Base-by-base conservation (phyloP, 2,113 vertebrate genomes). In the Pantherophis guttatus region DNA sequence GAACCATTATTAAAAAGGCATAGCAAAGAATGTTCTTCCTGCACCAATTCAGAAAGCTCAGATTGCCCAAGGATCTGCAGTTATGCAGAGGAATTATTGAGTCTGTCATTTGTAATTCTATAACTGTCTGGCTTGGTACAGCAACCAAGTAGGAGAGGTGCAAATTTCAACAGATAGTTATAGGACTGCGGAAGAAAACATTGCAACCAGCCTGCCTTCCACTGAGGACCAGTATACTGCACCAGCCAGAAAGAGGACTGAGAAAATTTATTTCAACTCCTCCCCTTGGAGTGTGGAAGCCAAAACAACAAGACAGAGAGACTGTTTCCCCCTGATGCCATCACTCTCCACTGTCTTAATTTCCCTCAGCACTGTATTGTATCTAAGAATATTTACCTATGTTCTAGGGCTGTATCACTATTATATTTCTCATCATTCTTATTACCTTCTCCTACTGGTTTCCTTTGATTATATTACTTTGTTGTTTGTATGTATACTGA, bases 281-380 rank as follows among this genome's bases (percentile, higher is more conserved):
- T 13, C 29, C 4, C 29, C 26, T 39, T 39, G 39, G 39, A 39
- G 39, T 39, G 39, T 39, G 39, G 39, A 39, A 39, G 29, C 4
- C 29, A 70, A 70, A 65, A 65, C 62, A 59, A 26, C 8, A 12
- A 70, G 26, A n/a, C 12, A 70, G 1, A n/a, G 11, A n/a, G 26
- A n/a, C 4, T 13, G 5, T 1, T n/a, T 9, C 0, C 58, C 12
- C 11, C 9, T 24, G 1, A n/a, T n/a, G 29, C 5, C 11, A 70
- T 70, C 29, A 70, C 12, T 70, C 29, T 70, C 8, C 23, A 26
- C 23, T 62, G 2, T 62, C 9, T 26, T 62, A 59, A 59, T 13
- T n/a, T n/a, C 62, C 62, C 26, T 70, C 11, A 13, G 62, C 62
- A 65, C 11, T 65, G 62, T n/a, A 4, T 65, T 65, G 13, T 70